phyloP scores from a whole-genome alignment of 2,888 invertebrate species.

The Ophraella communa region DNA sequence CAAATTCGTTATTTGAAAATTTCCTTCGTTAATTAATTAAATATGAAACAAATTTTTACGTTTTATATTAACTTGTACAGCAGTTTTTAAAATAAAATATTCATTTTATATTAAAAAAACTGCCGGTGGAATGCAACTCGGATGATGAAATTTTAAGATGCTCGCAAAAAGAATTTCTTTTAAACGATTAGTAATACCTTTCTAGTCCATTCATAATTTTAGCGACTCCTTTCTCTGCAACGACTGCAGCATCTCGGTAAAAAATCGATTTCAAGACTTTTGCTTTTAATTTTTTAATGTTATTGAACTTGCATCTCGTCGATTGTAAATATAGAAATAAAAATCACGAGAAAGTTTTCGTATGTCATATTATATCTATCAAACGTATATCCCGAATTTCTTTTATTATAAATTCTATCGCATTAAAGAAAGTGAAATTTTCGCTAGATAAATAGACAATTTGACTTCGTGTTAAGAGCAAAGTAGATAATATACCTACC shows the following conservation, averaged over 20 bases:
- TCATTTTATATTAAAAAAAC: too few species aligned
- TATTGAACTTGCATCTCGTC: background rate
- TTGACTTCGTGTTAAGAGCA: background rate
- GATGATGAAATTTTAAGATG: too few species aligned
- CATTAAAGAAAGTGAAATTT: constrained; percentile 22
- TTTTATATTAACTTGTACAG: too few species aligned
- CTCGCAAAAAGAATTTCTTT: too few species aligned
- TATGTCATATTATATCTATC: background rate
- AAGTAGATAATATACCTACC: constrained; percentile 9
- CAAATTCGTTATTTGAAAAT: too few species aligned
- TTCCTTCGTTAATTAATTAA: too few species aligned
- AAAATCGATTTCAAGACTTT: background rate
- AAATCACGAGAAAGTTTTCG: background rate
- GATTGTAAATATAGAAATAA: background rate
- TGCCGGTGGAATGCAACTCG: too few species aligned
- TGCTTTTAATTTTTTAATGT: background rate
- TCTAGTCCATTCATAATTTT: too few species aligned
- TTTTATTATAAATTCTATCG: constrained; percentile 8
- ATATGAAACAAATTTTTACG: too few species aligned
- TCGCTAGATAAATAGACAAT: background rate
- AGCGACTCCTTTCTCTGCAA: too few species aligned
- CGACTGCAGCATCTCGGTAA: background rate
- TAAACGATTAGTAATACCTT: too few species aligned
- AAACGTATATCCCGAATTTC: background rate
- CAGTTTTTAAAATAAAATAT: too few species aligned